phyloP scores from a whole-genome alignment of 1,140 invertebrate species.

The Drosophila kurseongensis region DNA sequence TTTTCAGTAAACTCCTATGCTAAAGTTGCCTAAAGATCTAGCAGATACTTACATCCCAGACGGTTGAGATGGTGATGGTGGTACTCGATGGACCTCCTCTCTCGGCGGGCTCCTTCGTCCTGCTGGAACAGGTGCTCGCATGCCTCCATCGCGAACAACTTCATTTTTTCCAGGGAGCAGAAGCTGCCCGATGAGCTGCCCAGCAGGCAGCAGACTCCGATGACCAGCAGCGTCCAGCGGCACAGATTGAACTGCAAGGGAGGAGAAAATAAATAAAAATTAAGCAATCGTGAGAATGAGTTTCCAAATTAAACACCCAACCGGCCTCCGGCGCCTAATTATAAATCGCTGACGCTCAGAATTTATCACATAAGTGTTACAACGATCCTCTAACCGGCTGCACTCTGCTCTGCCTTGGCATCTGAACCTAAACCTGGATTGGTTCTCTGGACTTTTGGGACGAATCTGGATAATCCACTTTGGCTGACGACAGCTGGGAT shows the following conservation, averaged over 20 bases:
- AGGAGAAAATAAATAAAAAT: conserved; percentile 1
- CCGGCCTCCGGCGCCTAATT: conserved; percentile 27
- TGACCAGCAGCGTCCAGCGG: conserved; percentile 46
- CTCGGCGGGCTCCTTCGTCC: conserved; percentile 58
- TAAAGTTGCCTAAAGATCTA: background rate
- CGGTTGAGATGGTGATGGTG: conserved; percentile 53
- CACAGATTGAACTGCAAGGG: conserved; percentile 63
- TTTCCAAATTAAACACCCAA: conserved; percentile 31
- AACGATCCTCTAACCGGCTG: conserved; percentile 46
- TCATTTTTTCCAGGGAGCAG: conserved; percentile 78
- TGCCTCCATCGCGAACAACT: conserved; percentile 71
- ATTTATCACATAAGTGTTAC: conserved; percentile 50
- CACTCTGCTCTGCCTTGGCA: conserved; percentile 22
- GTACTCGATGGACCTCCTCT: conserved; percentile 63
- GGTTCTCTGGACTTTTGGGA: background rate
- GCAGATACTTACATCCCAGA: conserved; percentile 60
- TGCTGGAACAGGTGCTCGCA: conserved; percentile 74
- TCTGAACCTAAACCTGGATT: background rate
- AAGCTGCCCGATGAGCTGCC: conserved; percentile 32
- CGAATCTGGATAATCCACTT: conserved; percentile 56
- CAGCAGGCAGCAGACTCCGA: conserved; percentile 53
- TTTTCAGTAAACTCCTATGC: background rate
- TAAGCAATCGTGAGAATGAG: conserved; percentile 14
- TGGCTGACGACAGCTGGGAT: conserved; percentile 47
- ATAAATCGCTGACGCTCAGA: conserved; percentile 42